Evolutionary conservation across 2,797 vertebrate genomes (phyloP).

Genomic region (Microctenopoma stevenorrisi): DNA sequence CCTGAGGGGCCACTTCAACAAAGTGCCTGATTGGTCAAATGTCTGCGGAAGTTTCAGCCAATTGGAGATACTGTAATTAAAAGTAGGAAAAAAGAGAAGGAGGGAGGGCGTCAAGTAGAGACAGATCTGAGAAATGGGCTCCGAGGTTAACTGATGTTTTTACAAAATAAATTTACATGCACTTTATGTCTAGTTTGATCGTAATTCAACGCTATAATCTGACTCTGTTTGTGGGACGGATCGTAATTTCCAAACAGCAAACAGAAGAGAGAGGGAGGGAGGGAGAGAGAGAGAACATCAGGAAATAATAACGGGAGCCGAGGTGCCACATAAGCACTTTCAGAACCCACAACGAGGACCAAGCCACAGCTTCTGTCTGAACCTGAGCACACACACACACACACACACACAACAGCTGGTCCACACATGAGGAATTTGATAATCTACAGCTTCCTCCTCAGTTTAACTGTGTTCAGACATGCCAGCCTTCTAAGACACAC

Average conservation of each 20-base stretch:
- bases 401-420: slow-evolving; percentile 72
- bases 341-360: slow-evolving; percentile 32
- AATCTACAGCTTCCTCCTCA: slow-evolving; percentile 74
- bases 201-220: not conserved
- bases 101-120: slow-evolving; percentile 40
- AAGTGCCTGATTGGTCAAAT: slow-evolving; percentile 55
- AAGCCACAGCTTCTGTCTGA: slow-evolving; percentile 62
- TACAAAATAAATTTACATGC: not conserved
- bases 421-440: slow-evolving; percentile 77
- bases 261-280: not conserved
- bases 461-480: slow-evolving; percentile 68
- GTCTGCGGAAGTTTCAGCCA: slow-evolving; percentile 46
- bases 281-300: slow-evolving; percentile 27
- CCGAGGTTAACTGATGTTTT: not conserved
- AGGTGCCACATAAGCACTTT: slow-evolving; percentile 78
- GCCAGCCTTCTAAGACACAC: slow-evolving; percentile 37
- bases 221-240: not conserved
- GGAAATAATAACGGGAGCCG: slow-evolving; percentile 45
- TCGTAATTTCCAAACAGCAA: not conserved
- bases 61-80: slow-evolving; percentile 70
- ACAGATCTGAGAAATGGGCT: slow-evolving; percentile 45
- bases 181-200: not conserved
- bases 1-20: slow-evolving; percentile 50
- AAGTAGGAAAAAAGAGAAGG: slow-evolving; percentile 47
- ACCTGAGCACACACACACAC: slow-evolving; percentile 33